Base-by-base conservation (phyloP, 2,113 vertebrate genomes). In the Arenaria interpres region DNA sequence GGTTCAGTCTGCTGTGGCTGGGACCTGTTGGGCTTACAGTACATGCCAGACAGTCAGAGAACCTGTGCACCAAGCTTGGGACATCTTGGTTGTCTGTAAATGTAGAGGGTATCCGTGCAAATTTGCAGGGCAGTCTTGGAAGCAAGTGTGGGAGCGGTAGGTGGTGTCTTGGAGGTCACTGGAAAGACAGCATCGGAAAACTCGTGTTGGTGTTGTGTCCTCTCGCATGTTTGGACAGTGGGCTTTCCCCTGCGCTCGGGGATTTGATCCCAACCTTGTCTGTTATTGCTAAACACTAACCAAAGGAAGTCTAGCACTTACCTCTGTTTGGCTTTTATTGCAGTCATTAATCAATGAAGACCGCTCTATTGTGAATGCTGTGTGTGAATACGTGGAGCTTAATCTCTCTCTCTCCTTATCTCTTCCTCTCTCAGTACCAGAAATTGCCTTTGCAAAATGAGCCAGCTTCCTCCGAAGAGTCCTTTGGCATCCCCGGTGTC, bases 391-490 rank as follows among this genome's bases (percentile, higher is more conserved):
- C 2, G 1, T 41, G 64, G n/a, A 12, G 28, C 46, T 81, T 80
- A 89, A 94, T 50, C 37, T 94, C 62, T 87, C 62, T 87, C 76
- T 91, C 46, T 81, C 66, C 89, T 88, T 91, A 80, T 97, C 92
- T 97, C 89, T 81, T 94, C 76, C 59, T 63, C 74, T 51, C 74
- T 63, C 96, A 95, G 91, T 85, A 73, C 88, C 76, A 94, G 88
- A 83, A 90, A 95, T 27, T 96, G 85, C 37, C 97, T 97, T 90
- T 98, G 98, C 98, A 98, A 97, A 97, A 98, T 98, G 99, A 98
- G 91, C 96, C 98, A 96, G 93, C 97, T 98, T 97, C 97, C 98
- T 96, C 97, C 79, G 89, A 97, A 97, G 94, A 96, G 90, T 72
- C 95, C 90, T 86, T 97, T 90, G 94, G 97, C 96, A 95, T 98